phyloP scores from a whole-genome alignment of 2,888 invertebrate genomes.

The Atethmia centrago region DNA sequence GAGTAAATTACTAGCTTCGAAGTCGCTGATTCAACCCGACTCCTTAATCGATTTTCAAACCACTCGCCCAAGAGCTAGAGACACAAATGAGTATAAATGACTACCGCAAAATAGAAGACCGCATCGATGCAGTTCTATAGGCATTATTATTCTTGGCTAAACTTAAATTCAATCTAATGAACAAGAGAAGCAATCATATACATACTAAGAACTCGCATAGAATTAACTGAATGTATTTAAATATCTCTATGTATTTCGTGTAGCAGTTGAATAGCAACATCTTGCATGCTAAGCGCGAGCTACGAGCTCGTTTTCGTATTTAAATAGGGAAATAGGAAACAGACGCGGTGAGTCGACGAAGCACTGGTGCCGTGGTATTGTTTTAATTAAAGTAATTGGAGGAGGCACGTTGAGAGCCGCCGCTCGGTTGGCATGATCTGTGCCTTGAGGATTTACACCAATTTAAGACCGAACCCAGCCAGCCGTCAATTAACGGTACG shows the following conservation, averaged over 20 bases:
- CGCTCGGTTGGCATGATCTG: constrained; percentile 88
- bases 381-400: constrained; percentile 91
- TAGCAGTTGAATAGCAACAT: constrained; percentile 84
- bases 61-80: constrained; percentile 78
- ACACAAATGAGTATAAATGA: constrained; percentile 78
- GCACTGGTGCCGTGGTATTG: constrained; percentile 89
- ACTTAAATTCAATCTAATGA: constrained; percentile 27
- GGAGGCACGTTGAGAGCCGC: constrained; percentile 88
- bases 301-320: constrained; percentile 89
- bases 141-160: constrained; percentile 56
- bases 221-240: constrained; percentile 64
- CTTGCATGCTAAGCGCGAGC: constrained; percentile 86
- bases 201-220: constrained; percentile 63
- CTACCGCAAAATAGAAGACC: constrained; percentile 65
- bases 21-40: constrained; percentile 88
- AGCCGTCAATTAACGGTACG: constrained; percentile 86
- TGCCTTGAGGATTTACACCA: constrained; percentile 90
- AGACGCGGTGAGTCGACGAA: constrained; percentile 89
- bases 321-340: constrained; percentile 90
- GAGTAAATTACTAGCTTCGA: constrained; percentile 89
- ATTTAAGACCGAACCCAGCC: constrained; percentile 86
- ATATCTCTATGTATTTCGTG: constrained; percentile 69
- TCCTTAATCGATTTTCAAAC: constrained; percentile 88
- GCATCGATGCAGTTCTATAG: constrained; percentile 62
- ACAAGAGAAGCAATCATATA: constrained; percentile 19